phyloP scores from a whole-genome alignment of 2,888 invertebrate genomes.

The Campaea margaritaria region DNA sequence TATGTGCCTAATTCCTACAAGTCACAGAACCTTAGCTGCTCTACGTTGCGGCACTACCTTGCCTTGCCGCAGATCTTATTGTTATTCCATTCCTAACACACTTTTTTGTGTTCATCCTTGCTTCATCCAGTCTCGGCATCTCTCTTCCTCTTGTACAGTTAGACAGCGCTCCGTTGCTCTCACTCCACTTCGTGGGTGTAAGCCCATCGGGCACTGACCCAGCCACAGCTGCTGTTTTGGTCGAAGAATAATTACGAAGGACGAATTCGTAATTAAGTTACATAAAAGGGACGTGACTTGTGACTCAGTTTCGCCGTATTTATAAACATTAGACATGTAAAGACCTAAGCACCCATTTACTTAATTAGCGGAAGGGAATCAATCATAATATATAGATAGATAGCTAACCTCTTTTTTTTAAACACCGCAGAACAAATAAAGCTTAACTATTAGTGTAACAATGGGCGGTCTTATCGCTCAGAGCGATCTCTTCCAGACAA shows the following conservation, averaged over 20 bases:
- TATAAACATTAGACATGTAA: too few species aligned
- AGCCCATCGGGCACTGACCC: conserved; percentile 66
- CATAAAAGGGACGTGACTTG: conserved; percentile 36
- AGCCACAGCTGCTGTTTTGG: conserved; percentile 66
- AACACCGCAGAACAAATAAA: too few species aligned
- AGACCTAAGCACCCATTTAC: too few species aligned
- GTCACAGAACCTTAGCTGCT: not conserved
- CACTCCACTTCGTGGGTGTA: conserved; percentile 57
- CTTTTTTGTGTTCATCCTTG: conserved; percentile 58
- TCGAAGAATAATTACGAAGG: conserved; percentile 53
- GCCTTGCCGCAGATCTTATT: conserved; percentile 48
- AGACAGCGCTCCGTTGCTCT: conserved; percentile 46
- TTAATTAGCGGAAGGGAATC: too few species aligned
- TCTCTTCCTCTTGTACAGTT: conserved; percentile 38
- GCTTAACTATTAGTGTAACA: too few species aligned
- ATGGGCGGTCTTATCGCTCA: too few species aligned
- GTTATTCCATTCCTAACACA: conserved; percentile 54
- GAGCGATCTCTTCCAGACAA: too few species aligned
- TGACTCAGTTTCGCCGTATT: not conserved
- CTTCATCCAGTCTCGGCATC: conserved; percentile 48
- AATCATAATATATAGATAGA: too few species aligned
- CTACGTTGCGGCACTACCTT: not conserved
- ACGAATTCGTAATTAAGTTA: conserved; percentile 45
- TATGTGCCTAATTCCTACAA: too few species aligned
- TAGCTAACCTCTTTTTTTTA: too few species aligned